Evolutionary conservation across 2,797 vertebrate genomes (phyloP).

Genomic region (Sebastes melanostomus): DNA sequence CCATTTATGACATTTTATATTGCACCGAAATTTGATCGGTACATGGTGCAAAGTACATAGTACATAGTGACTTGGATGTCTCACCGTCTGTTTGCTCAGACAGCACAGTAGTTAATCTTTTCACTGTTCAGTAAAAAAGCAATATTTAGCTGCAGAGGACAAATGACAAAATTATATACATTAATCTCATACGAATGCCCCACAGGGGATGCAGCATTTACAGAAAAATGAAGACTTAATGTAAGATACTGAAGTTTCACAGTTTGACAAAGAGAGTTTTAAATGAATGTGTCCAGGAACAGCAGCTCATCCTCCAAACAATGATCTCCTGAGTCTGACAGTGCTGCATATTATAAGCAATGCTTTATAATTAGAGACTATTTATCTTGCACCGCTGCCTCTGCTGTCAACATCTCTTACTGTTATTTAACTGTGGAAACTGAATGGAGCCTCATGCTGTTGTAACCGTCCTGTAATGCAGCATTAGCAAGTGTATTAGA

Average conservation of each 20-base stretch:
- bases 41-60: too few species aligned
- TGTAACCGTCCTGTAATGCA: not conserved
- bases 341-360: not conserved
- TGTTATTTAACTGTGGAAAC: not conserved
- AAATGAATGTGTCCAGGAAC: not conserved
- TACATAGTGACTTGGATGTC: not conserved
- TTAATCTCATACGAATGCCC: not conserved
- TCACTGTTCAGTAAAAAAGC: not conserved
- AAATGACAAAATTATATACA: not conserved
- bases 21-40: not conserved
- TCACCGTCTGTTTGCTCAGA: not conserved
- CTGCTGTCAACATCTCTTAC: constrained; percentile 6
- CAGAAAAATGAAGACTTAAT: not conserved
- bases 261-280: not conserved
- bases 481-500: not conserved
- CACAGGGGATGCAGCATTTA: not conserved
- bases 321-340: not conserved
- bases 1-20: not conserved
- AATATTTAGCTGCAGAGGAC: not conserved
- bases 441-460: not conserved
- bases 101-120: not conserved
- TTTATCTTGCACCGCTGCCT: not conserved
- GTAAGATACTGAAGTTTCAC: not conserved
- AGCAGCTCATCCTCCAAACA: constrained; percentile 9
- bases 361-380: not conserved